These are phyloP conservation scores for Corynorhinus townsendii DNA, from an alignment of 2,113 vertebrate genomes.

Conservation along the genomic window DNA sequence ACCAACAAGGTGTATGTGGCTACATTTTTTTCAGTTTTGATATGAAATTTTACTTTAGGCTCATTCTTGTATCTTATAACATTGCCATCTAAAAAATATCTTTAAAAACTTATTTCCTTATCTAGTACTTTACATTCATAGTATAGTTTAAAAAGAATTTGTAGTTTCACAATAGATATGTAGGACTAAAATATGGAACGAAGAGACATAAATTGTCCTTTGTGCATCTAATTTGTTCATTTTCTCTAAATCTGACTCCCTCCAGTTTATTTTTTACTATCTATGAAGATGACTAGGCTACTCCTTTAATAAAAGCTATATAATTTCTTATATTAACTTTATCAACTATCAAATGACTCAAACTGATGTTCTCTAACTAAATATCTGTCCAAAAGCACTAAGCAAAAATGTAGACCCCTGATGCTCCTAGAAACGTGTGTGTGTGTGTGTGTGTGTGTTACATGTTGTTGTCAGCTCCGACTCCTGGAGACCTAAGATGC, in stretches of 20 bases:
- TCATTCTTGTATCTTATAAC: conserved; percentile 35
- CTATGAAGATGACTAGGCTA: not conserved
- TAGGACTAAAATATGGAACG: conserved; percentile 31
- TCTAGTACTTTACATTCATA: conserved; percentile 54
- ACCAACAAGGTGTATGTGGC: conserved; percentile 15
- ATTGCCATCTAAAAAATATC: conserved; percentile 56
- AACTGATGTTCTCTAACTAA: not conserved
- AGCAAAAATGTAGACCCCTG: not conserved
- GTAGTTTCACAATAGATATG: conserved; percentile 8
- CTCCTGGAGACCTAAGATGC: not conserved
- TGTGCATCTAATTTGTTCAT: not conserved
- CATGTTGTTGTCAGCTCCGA: not conserved
- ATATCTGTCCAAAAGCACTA: not conserved
- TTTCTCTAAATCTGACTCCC: not conserved
- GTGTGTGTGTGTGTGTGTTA: not conserved
- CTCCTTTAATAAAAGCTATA: conserved; percentile 17
- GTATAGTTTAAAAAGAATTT: conserved; percentile 52
- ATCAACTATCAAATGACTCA: not conserved
- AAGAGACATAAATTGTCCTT: not conserved
- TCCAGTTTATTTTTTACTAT: not conserved
- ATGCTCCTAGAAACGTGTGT: not conserved
- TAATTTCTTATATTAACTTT: not conserved
- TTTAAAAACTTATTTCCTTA: conserved; percentile 43
- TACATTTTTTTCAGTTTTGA: conserved; percentile 51
- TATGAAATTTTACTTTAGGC: conserved; percentile 48